Evolutionary conservation across 1,140 invertebrate species (phyloP).

Genomic region (Lepidurus arcticus): DNA sequence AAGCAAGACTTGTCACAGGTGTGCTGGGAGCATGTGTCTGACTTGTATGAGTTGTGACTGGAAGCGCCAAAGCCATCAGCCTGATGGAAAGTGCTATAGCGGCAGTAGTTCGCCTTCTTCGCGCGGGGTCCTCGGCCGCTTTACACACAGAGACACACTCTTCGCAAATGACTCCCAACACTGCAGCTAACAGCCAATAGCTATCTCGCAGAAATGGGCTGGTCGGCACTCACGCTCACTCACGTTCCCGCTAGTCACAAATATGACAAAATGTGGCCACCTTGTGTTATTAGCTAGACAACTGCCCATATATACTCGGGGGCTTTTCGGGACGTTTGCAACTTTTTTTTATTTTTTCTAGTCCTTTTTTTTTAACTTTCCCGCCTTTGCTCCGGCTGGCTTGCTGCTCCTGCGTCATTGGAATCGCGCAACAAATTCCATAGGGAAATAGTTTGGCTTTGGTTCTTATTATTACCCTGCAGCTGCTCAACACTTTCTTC

Average conservation of each 20-base stretch:
- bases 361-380: neutral
- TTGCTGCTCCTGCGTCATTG: neutral
- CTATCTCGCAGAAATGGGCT: neutral
- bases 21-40: constrained; percentile 17
- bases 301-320: constrained; percentile 3
- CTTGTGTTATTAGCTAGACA: constrained; percentile 18
- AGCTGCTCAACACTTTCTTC: constrained; percentile 16
- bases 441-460: constrained; percentile 8
- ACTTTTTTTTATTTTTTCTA: neutral
- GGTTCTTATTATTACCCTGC: constrained; percentile 4
- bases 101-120: neutral
- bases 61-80: constrained; percentile 16
- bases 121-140: neutral
- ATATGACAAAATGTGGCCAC: constrained; percentile 19
- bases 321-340: neutral
- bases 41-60: constrained; percentile 18
- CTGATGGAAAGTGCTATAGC: constrained; percentile 21
- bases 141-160: neutral
- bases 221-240: constrained; percentile 15
- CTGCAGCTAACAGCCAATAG: constrained; percentile 8
- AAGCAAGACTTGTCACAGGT: constrained; percentile 21
- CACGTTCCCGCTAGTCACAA: constrained; percentile 16
- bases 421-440: neutral
- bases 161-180: constrained; percentile 7
- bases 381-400: neutral